These are phyloP conservation scores for Acrocephalus scirpaceus DNA, from an alignment of 2,797 vertebrate species.

Conservation along the genomic window DNA sequence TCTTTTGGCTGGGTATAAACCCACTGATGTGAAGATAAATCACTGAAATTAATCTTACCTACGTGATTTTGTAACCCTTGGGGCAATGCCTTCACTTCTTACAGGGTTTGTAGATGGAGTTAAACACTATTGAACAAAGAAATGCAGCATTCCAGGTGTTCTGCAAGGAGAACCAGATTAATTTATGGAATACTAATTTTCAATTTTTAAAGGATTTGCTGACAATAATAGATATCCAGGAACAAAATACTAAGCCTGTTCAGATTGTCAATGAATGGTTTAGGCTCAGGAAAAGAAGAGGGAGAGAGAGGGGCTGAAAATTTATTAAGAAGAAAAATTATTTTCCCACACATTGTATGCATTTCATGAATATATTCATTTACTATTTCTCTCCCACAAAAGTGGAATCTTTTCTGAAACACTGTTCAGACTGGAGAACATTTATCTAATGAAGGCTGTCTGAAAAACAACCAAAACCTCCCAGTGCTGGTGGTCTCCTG, in stretches of 20 bases:
- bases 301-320: background rate
- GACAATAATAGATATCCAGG: background rate
- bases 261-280: background rate
- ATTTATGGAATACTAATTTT: background rate
- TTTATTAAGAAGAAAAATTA: background rate
- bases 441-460: background rate
- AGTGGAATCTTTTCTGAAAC: background rate
- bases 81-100: background rate
- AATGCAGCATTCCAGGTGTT: background rate
- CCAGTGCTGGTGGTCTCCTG: background rate
- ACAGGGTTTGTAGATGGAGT: background rate
- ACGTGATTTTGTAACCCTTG: background rate
- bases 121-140: background rate
- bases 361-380: rapidly evolving
- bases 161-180: background rate
- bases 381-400: rapidly evolving
- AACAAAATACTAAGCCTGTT: background rate
- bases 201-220: background rate
- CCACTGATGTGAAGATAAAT: background rate
- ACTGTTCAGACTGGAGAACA: background rate
- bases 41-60: background rate
- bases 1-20: background rate
- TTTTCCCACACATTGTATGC: background rate
- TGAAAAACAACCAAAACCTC: background rate
- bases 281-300: background rate